Evolutionary conservation across 2,797 vertebrate genomes (phyloP).

Genomic region (Sebastes variabilis): DNA sequence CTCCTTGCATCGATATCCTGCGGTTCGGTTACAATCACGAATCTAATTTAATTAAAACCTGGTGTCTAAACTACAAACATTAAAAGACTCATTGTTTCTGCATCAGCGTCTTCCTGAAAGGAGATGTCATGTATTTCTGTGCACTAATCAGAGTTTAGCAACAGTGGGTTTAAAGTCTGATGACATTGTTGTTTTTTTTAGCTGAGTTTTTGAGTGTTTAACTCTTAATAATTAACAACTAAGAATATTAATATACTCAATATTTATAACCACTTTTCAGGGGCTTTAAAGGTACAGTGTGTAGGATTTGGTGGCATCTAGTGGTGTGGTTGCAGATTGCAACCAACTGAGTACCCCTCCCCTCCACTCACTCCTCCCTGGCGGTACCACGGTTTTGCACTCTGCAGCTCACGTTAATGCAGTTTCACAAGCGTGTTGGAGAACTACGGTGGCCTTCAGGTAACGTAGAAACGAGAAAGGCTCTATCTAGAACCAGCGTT

Average conservation of each 20-base stretch:
- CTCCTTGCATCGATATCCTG: constrained; percentile 22
- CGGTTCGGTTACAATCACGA: not conserved
- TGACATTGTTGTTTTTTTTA: not conserved
- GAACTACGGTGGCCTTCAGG: no score
- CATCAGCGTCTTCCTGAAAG: not conserved
- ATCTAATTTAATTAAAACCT: not conserved
- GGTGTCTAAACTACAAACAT: not conserved
- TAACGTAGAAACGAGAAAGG: no score
- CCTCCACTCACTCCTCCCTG: no score
- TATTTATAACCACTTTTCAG: not conserved
- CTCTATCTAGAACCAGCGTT: no score
- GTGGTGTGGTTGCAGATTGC: no score
- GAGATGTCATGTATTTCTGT: not conserved
- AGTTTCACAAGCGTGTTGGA: no score
- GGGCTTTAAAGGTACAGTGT: not conserved
- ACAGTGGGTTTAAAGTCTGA: not conserved
- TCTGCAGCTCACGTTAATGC: no score
- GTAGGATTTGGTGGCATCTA: no score
- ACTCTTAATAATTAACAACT: not conserved
- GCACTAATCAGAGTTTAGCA: not conserved
- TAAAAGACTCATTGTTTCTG: not conserved
- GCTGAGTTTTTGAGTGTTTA: not conserved
- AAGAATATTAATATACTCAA: no score
- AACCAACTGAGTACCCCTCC: no score
- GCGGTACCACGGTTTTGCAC: no score